These are phyloP conservation scores for Butorides virescens DNA, from an alignment of 2,113 vertebrate species.

Conservation along the genomic window DNA sequence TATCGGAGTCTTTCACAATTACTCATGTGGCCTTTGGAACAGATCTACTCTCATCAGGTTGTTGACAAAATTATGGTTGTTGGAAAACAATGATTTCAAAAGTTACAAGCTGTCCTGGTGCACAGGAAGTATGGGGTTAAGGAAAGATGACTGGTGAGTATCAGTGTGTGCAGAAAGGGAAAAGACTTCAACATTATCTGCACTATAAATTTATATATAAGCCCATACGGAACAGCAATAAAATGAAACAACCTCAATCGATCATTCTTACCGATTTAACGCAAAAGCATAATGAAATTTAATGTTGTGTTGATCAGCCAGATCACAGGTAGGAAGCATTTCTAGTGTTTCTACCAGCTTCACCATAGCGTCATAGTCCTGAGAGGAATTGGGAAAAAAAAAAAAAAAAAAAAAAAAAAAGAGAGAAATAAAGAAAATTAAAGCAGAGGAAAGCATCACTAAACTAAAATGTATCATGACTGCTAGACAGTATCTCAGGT, in stretches of 20 bases:
- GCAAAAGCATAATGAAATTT: slow-evolving; percentile 97
- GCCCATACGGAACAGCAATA: not conserved
- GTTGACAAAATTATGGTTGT: not conserved
- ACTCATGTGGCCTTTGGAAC: not conserved
- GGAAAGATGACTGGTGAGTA: not conserved
- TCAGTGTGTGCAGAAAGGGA: not conserved
- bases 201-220: not conserved
- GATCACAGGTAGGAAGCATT: slow-evolving; percentile 90
- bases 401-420: not conserved
- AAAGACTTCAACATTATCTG: not conserved
- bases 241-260: not conserved
- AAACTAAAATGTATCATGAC: not conserved
- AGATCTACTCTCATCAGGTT: not conserved
- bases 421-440: not conserved
- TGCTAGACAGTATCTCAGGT: not conserved
- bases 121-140: not conserved
- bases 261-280: slow-evolving; percentile 85
- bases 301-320: slow-evolving; percentile 93
- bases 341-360: slow-evolving; percentile 92
- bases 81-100: not conserved
- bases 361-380: slow-evolving; percentile 98
- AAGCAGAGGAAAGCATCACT: not conserved
- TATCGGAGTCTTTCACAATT: not conserved
- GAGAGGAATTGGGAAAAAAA: not conserved
- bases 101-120: not conserved